Evolutionary conservation across 2,888 invertebrate genomes (phyloP), one percentile per base, ranked within the genome.

Genomic region (Phytoseiulus persimilis): DNA sequence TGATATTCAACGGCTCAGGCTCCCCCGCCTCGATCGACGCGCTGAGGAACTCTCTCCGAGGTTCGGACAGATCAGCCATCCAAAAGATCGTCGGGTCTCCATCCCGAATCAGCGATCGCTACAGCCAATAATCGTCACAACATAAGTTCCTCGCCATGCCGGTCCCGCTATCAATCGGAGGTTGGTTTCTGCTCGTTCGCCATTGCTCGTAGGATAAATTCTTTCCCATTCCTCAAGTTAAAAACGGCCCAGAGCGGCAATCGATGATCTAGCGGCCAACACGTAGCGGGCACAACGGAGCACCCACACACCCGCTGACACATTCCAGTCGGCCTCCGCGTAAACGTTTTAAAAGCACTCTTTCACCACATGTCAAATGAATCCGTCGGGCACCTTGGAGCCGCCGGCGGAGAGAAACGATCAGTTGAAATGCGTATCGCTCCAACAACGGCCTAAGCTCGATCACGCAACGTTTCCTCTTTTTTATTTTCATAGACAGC

Each of bases 301-400:
- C 46, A 65, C 65, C 65, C 65, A 65, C 65, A 65, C 65, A 65
- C 65, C 65, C 65, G 65, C 65, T 65, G 65, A 65, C 65, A 65
- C 65, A 65, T 65, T 65, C 65, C 65, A 65, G 65, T 65, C 65
- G 65, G 65, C 65, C 65, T 65, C 65, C 65, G 65, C 65, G 65
- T 65, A 65, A 65, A 65, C 65, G 65, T 65, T 65, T 65, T 65
- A 65, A 65, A 65, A 65, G 65, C 65, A 65, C 65, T 65, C 65
- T 65, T 65, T 65, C 65, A 65, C 65, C 65, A 65, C 65, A 65
- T 65, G 65, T 65, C 65, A 65, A 65, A 65, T 65, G 65, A 65
- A 23, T 65, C 65, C 65, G 65, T 6, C 65, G 18, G 65, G 65
- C 65, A 65, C 65, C 65, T 65, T 28, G 65, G 65, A 65, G 65